These are phyloP conservation scores for Rhynchophorus ferrugineus DNA, from an alignment of 1,140 invertebrate genomes.

Conservation along the genomic window DNA sequence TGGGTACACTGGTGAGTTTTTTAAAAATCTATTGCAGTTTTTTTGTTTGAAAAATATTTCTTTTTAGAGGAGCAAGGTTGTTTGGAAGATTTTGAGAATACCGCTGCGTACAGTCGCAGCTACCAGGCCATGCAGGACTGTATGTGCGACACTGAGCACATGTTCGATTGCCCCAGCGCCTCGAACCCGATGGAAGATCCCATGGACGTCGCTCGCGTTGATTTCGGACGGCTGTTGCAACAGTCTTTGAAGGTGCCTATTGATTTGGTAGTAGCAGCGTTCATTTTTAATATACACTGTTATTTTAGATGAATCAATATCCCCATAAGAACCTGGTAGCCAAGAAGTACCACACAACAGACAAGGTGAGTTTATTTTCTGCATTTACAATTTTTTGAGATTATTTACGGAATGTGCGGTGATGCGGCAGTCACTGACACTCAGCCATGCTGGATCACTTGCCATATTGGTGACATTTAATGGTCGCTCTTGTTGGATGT, in stretches of 20 bases:
- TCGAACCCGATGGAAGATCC: constrained; percentile 36
- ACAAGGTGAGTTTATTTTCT: constrained; percentile 45
- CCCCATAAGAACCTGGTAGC: constrained; percentile 64
- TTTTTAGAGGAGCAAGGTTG: constrained; percentile 65
- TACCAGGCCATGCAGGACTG: constrained; percentile 92
- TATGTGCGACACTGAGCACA: constrained; percentile 97
- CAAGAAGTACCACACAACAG: constrained; percentile 64
- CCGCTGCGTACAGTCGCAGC: constrained; percentile 88
- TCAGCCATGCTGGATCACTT: too few relatives aligned
- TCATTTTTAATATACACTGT: neutral
- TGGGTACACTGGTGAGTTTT: constrained; percentile 61
- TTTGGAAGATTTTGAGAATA: constrained; percentile 79
- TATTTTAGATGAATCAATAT: constrained; percentile 33
- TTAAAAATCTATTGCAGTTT: neutral
- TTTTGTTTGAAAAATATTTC: neutral
- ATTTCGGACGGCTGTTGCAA: constrained; percentile 49
- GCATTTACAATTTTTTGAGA: too few relatives aligned
- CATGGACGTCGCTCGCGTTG: constrained; percentile 43
- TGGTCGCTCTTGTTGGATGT: too few relatives aligned
- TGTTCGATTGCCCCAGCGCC: constrained; percentile 79
- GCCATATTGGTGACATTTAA: too few relatives aligned
- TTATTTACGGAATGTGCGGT: too few relatives aligned
- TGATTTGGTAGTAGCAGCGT: neutral
- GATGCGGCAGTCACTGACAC: too few relatives aligned
- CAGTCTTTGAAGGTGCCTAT: constrained; percentile 45